phyloP scores from a whole-genome alignment of 2,113 vertebrate genomes.

The Chaetops frenatus region DNA sequence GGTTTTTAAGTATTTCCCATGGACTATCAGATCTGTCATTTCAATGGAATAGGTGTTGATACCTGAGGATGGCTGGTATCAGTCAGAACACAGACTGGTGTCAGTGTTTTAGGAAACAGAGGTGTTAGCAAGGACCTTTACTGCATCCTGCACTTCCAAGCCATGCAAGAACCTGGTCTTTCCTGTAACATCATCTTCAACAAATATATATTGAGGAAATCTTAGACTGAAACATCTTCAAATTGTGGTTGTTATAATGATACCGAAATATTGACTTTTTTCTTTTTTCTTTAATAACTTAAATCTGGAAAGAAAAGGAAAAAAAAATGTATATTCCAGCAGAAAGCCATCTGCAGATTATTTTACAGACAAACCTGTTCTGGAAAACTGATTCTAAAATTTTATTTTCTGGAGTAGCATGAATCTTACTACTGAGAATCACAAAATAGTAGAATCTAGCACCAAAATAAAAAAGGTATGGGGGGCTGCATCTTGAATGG shows the following conservation, averaged over 20 bases:
- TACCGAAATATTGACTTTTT: rapidly evolving
- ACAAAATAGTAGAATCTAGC: background rate
- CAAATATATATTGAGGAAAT: background rate
- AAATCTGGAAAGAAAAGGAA: background rate
- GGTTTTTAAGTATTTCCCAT: background rate
- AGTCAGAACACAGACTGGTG: background rate
- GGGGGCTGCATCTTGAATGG: background rate
- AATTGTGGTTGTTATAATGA: background rate
- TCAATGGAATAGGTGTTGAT: background rate
- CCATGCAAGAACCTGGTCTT: background rate
- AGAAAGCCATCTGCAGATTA: background rate
- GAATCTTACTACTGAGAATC: background rate
- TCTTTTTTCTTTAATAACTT: background rate
- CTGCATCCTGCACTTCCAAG: background rate
- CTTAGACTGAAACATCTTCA: background rate
- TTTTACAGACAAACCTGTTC: background rate
- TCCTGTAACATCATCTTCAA: background rate
- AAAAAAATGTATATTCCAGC: background rate
- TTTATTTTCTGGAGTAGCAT: background rate
- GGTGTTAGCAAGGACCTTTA: background rate
- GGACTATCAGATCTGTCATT: background rate
- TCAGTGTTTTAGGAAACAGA: background rate
- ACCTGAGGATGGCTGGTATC: background rate
- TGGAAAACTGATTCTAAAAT: background rate
- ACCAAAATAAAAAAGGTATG: background rate